Conservation (phyloP, 2,113 vertebrate species). For the Clarias batrachus region DNA sequence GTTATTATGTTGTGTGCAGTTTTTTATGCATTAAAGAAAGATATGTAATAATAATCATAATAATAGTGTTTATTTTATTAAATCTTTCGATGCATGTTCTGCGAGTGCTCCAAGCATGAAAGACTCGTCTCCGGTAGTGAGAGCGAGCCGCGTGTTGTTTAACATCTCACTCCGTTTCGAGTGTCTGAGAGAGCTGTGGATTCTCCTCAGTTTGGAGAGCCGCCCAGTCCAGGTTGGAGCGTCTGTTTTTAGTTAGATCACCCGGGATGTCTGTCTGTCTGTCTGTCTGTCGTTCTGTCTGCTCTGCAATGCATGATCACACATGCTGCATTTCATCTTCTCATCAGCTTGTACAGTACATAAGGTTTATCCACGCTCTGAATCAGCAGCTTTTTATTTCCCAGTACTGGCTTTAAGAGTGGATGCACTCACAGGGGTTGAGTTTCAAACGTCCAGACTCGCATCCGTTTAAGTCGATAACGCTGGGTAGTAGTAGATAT, state of each 20-base stretch:
- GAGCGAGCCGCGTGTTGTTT: not conserved
- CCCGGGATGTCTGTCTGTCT: not conserved
- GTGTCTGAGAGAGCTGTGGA: not conserved
- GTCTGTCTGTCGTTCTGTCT: too few species aligned
- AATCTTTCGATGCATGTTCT: not conserved
- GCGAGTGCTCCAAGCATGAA: not conserved
- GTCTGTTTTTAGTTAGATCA: not conserved
- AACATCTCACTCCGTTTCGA: not conserved
- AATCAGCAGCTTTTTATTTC: not conserved
- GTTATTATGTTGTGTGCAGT: not conserved
- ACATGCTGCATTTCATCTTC: not conserved
- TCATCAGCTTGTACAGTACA: not conserved
- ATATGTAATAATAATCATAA: not conserved
- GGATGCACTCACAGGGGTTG: not conserved
- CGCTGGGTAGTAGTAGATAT: not conserved
- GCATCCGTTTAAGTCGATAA: conserved; percentile 9
- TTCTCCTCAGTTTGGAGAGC: not conserved
- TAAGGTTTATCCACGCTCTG: not conserved
- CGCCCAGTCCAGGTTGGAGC: not conserved
- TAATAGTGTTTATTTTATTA: not conserved
- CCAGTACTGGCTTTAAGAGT: not conserved
- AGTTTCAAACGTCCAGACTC: not conserved
- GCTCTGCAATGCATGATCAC: not conserved
- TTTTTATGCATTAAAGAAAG: not conserved
- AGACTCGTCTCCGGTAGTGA: not conserved